These are phyloP conservation scores for Chelonia mydas DNA, from an alignment of 2,797 vertebrate genomes.

Conservation along the genomic window DNA sequence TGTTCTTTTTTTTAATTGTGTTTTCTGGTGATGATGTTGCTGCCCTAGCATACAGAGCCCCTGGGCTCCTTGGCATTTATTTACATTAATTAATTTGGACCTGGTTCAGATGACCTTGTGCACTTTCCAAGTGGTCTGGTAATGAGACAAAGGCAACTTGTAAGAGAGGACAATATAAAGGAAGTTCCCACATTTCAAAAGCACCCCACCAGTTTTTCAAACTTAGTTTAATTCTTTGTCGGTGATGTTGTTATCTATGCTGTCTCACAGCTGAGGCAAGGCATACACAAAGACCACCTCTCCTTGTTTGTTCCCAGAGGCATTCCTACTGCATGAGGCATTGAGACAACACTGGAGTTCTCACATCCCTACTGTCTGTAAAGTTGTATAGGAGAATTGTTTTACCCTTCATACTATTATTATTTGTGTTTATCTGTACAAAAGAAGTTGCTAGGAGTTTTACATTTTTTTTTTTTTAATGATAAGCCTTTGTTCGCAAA, in stretches of 20 bases:
- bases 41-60: not conserved
- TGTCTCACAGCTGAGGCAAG: not conserved
- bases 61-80: not conserved
- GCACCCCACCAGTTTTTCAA: constrained; percentile 16
- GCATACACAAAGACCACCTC: not conserved
- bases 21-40: not conserved
- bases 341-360: not conserved
- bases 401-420: not conserved
- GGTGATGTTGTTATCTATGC: not conserved
- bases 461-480: not conserved
- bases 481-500: not conserved
- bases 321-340: not conserved
- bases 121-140: not conserved
- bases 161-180: not conserved
- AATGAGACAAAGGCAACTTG: constrained; percentile 11
- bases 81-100: constrained; percentile 8
- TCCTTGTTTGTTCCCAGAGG: not conserved
- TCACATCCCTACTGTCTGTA: not conserved
- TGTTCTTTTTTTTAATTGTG: not conserved
- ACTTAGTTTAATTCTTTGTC: constrained; percentile 51
- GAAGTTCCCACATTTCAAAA: not conserved
- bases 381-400: not conserved
- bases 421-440: not conserved
- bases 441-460: not conserved
- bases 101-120: constrained; percentile 9